Percentiles rank a stretch among this genome's conserved stretches.
These are phyloP conservation scores for Caenorhabditis macrosperma DNA, from an alignment of 2,888 invertebrate genomes.

Conservation along the genomic window DNA sequence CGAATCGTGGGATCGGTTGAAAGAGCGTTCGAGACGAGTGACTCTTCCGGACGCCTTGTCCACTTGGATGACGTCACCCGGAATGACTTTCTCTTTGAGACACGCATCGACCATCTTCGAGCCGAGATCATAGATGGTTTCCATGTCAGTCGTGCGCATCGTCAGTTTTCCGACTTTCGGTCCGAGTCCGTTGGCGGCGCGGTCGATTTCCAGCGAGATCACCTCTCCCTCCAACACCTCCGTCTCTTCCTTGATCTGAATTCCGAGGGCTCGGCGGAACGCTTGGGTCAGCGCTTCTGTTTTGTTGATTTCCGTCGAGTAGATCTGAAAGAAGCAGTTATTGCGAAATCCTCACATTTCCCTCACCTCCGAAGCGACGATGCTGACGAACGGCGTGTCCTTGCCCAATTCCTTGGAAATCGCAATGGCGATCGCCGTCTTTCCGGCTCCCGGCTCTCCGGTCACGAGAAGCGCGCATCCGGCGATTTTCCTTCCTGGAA, in stretches of 20 bases:
- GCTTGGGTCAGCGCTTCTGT: conserved; percentile 98
- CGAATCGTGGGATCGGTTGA: too few species aligned
- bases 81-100: conserved; percentile 84
- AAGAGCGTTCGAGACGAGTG: conserved; percentile 86
- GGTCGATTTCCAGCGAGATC: conserved; percentile 95
- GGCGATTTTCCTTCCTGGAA: conserved; percentile 93
- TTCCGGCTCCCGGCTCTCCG: conserved; percentile 96
- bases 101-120: conserved; percentile 81
- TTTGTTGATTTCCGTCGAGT: conserved; percentile 98
- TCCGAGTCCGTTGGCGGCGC: conserved; percentile 90
- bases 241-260: conserved; percentile 89
- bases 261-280: conserved; percentile 93
- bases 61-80: conserved; percentile 93
- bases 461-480: conserved; percentile 95
- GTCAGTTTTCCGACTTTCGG: conserved; percentile 86
- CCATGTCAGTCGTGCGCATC: conserved; percentile 99
- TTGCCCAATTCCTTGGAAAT: conserved; percentile 76
- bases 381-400: conserved; percentile 98
- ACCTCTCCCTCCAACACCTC: conserved; percentile 95
- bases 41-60: conserved; percentile 90
- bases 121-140: conserved; percentile 98
- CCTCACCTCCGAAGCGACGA: conserved; percentile 95
- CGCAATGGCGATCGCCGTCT: conserved; percentile 98
- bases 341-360: too few species aligned
- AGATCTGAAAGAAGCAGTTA: conserved; percentile 82